phyloP scores from a whole-genome alignment of 2,888 invertebrate species.

The Drosophila affinis region DNA sequence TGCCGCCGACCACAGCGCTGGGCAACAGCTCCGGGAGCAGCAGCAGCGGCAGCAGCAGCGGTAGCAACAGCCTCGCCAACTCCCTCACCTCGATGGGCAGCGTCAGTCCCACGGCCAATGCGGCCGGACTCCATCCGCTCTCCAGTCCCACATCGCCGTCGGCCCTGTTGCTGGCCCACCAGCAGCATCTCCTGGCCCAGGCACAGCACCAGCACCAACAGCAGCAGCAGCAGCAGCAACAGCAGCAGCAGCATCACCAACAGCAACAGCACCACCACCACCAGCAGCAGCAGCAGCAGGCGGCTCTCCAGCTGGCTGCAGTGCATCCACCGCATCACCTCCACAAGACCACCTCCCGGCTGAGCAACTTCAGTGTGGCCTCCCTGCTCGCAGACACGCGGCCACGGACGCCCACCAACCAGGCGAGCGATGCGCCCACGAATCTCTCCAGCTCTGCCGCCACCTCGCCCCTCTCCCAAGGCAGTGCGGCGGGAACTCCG shows the following conservation, averaged over 20 bases:
- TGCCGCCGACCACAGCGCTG: constrained; percentile 83
- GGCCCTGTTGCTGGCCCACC: constrained; percentile 77
- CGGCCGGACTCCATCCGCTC: constrained; percentile 54
- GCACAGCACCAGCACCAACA: constrained; percentile 52
- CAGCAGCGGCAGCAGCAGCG: constrained; percentile 46
- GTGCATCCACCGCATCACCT: constrained; percentile 79
- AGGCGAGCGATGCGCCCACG: constrained; percentile 76
- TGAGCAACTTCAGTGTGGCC: constrained; percentile 93
- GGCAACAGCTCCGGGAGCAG: constrained; percentile 50
- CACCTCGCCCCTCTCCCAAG: constrained; percentile 78
- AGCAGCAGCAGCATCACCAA: constrained; percentile 61
- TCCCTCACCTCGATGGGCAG: constrained; percentile 40
- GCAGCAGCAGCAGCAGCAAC: constrained; percentile 74
- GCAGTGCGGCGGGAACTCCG: constrained; percentile 72
- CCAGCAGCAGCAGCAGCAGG: constrained; percentile 67
- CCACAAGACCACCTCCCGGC: constrained; percentile 87
- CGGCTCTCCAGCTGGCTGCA: constrained; percentile 71
- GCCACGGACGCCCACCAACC: constrained; percentile 84
- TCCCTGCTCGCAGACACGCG: constrained; percentile 92
- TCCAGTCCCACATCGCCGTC: constrained; percentile 79
- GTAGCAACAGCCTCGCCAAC: constrained; percentile 47
- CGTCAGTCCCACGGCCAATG: constrained; percentile 38
- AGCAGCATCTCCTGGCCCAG: constrained; percentile 70
- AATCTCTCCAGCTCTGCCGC: constrained; percentile 82
- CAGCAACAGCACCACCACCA: constrained; percentile 68